These are phyloP conservation scores for Molanna angustata DNA, from an alignment of 2,888 invertebrate genomes.

Conservation along the genomic window DNA sequence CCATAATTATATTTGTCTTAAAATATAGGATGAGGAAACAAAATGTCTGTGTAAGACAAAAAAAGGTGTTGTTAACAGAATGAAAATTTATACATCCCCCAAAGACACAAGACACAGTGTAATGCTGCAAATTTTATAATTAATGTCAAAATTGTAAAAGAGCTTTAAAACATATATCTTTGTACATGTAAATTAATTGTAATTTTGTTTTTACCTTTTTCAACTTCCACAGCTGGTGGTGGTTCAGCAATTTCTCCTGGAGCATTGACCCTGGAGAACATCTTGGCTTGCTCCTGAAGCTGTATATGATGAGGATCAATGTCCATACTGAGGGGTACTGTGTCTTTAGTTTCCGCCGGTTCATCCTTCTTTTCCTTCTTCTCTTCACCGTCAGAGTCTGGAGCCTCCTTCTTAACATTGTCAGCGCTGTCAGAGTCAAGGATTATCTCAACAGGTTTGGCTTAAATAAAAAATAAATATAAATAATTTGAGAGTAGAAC, in stretches of 20 bases:
- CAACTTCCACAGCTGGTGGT: constrained; percentile 37
- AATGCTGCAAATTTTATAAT: neutral
- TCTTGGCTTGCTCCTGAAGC: constrained; percentile 55
- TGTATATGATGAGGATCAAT: constrained; percentile 53
- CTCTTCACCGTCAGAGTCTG: constrained; percentile 39
- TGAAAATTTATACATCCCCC: no score
- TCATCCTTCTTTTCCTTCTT: constrained; percentile 31
- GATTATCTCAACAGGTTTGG: constrained; percentile 25
- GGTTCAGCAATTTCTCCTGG: constrained; percentile 43
- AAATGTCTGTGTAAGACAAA: no score
- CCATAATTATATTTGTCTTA: no score
- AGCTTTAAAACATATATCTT: neutral
- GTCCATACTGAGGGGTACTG: constrained; percentile 51
- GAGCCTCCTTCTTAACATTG: constrained; percentile 26
- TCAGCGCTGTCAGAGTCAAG: constrained; percentile 20
- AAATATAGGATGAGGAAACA: no score
- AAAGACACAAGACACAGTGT: neutral
- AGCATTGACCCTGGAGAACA: constrained; percentile 50
- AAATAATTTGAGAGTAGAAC: no score
- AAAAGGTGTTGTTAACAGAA: no score
- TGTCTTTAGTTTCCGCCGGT: constrained; percentile 44
- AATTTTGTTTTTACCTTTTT: constrained; percentile 37
- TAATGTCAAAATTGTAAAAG: neutral
- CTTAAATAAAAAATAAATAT: constrained; percentile 14
- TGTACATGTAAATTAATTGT: neutral